These are phyloP conservation scores for Pammene fasciana DNA, from an alignment of 2,888 invertebrate genomes.

Conservation along the genomic window DNA sequence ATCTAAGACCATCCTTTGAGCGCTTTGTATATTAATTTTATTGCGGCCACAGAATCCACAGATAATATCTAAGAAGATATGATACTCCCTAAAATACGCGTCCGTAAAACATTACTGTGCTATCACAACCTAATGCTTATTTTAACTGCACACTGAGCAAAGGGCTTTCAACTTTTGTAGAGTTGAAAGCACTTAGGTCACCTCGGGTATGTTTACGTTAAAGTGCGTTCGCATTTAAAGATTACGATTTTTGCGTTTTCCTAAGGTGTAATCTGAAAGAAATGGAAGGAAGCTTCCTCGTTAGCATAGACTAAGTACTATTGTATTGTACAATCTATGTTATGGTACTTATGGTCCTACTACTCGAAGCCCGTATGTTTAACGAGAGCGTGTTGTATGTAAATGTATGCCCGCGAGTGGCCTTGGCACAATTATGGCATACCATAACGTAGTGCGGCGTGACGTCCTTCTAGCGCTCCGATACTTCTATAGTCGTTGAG, in stretches of 20 bases:
- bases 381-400: conserved; percentile 57
- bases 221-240: background rate
- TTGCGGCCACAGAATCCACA: background rate
- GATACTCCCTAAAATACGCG: background rate
- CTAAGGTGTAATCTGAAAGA: no score
- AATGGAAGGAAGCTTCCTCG: no score
- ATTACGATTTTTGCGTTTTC: background rate
- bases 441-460: conserved; percentile 43
- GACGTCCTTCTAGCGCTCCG: conserved; percentile 46
- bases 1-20: background rate
- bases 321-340: background rate
- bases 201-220: background rate
- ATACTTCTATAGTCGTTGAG: background rate
- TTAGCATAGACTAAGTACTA: no score
- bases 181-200: conserved; percentile 3
- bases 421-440: conserved; percentile 64
- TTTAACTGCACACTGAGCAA: background rate
- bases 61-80: conserved; percentile 4
- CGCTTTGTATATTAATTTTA: background rate
- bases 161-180: conserved; percentile 13
- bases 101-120: background rate
- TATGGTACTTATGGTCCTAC: conserved; percentile 1
- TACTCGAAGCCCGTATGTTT: background rate
- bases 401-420: conserved; percentile 53
- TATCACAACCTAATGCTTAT: background rate